These are phyloP conservation scores for Pseudois nayaur DNA, from an alignment of 2,113 vertebrate genomes.

Conservation along the genomic window DNA sequence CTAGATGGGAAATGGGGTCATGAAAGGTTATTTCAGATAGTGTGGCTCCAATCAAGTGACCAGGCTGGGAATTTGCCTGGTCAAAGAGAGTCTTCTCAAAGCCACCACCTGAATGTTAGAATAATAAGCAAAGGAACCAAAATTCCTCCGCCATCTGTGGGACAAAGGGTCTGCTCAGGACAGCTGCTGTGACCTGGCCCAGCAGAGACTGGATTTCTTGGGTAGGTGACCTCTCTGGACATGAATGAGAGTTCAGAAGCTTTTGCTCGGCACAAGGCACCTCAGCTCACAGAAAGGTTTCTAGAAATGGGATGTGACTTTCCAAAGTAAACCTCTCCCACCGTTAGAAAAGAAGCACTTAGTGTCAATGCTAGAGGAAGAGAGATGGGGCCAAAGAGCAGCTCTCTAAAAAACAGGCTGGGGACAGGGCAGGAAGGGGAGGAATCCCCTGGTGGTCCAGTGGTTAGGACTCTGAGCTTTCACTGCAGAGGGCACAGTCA, in stretches of 20 bases:
- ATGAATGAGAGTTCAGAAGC: background rate
- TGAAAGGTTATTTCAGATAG: conserved; percentile 12
- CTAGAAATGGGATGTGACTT: background rate
- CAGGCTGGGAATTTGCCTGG: conserved; percentile 25
- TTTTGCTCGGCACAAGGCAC: background rate
- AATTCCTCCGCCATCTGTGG: background rate
- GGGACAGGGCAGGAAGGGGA: background rate
- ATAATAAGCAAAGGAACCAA: conserved; percentile 61
- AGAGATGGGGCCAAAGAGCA: background rate
- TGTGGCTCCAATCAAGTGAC: background rate
- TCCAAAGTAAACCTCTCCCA: background rate
- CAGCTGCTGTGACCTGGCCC: conserved; percentile 26
- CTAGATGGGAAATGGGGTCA: background rate
- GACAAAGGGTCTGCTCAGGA: conserved; percentile 29
- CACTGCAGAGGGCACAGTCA: background rate
- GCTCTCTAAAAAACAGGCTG: background rate
- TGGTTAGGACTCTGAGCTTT: background rate
- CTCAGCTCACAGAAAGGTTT: background rate
- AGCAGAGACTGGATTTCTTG: background rate
- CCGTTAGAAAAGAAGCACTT: background rate
- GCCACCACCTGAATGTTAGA: conserved; percentile 30
- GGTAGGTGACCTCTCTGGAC: conserved; percentile 20
- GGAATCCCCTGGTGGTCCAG: background rate
- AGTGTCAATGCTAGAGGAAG: background rate
- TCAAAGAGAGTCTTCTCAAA: conserved; percentile 37